Base-by-base conservation (phyloP, 1,140 invertebrate species). In the Cryptotermes secundus region DNA sequence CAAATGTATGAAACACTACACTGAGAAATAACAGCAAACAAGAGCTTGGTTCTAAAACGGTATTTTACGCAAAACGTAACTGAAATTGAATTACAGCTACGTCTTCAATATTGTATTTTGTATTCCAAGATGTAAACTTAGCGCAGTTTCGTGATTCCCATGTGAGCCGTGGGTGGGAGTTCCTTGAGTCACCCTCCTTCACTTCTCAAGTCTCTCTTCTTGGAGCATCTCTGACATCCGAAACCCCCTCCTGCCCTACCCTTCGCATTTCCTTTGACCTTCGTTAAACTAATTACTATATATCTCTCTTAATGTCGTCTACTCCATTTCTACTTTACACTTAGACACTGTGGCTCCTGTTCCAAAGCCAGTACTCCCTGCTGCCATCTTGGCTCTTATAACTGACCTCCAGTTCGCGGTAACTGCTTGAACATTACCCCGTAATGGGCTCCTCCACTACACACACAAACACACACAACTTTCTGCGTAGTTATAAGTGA, bases 251-350 rank as follows among this genome's bases (percentile, higher is more conserved):
- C n/a, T 31, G 2, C 26, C n/a, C n/a, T 72, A 2, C 59, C 59
- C n/a, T 72, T 72, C 31, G 31, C 59, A 31, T 26, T 72, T 72
- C 26, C 59, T 72, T 72, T 72, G 59, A 72, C 59, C 59, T 72
- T 72, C 59, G 59, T 26, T 72, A 72, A 72, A 72, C 59, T 72
- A 72, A 72, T 72, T 72, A 72, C 59, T 72, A 72, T 72, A 72
- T 72, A 72, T 72, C 59, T 72, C 59, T 72, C 59, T 72, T 72
- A 72, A 72, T 72, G 59, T 31, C 59, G 31, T 72, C 59, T n/a
- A 72, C 59, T 72, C 59, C 26, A 14, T 49, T 49, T 49, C 45
- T 49, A 49, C 45, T 49, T 49, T 49, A 49, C 45, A 49, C 45
- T 49, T 49, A 49, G 45, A 49, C 14, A 6, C 26, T n/a, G n/a